A percentile compares a stretch with the other conserved stretches of the same genome.
Evolutionary conservation across 2,888 invertebrate genomes (phyloP).

Genomic region (Hedychridium roseum): DNA sequence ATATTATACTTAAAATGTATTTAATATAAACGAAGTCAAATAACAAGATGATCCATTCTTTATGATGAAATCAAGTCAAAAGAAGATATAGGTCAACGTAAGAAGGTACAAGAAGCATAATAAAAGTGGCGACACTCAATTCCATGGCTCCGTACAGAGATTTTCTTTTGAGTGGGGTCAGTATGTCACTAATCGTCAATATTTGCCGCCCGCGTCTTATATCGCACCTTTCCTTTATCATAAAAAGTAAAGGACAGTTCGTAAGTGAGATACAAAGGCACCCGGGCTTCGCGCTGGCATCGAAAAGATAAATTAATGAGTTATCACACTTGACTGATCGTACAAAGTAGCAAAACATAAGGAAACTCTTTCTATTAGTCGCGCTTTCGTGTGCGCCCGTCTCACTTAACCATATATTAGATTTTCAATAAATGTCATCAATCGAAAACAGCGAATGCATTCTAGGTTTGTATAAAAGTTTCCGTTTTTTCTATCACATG

Average conservation of each 20-base stretch:
- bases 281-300: slow-evolving; percentile 44
- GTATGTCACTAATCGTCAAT: slow-evolving; percentile 27
- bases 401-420: slow-evolving; percentile 40
- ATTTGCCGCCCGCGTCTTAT: slow-evolving; percentile 6
- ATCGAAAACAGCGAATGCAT: no score
- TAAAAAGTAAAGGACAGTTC: not conserved
- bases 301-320: slow-evolving; percentile 47
- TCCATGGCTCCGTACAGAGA: slow-evolving; percentile 31
- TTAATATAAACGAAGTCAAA: slow-evolving; percentile 50
- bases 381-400: slow-evolving; percentile 49
- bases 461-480: no score
- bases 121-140: slow-evolving; percentile 46
- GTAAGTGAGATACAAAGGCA: slow-evolving; percentile 39
- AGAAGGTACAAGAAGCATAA: slow-evolving; percentile 38
- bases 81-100: slow-evolving; percentile 23
- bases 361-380: slow-evolving; percentile 46
- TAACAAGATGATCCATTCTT: slow-evolving; percentile 57
- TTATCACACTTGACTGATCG: slow-evolving; percentile 32
- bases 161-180: slow-evolving; percentile 32
- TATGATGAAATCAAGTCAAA: slow-evolving; percentile 60
- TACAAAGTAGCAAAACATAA: slow-evolving; percentile 27
- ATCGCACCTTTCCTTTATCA: slow-evolving; percentile 12
- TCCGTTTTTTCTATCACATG: slow-evolving; percentile 30
- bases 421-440: slow-evolving; percentile 6
- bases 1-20: slow-evolving; percentile 42